Evolutionary conservation across 2,888 invertebrate species (phyloP).

Genomic region (Cantharis nigra): DNA sequence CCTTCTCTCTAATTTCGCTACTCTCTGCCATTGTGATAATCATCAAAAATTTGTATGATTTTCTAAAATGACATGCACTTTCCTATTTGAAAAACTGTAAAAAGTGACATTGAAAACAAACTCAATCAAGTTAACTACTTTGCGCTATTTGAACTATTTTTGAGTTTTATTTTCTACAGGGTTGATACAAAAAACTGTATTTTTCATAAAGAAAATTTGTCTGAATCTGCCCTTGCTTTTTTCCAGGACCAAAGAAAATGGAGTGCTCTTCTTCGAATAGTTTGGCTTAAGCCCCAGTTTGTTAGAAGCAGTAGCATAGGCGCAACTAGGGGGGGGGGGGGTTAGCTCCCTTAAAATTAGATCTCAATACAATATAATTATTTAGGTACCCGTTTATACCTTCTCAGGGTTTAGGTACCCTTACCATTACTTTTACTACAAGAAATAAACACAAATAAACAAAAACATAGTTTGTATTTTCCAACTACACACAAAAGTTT

Average conservation of each 20-base stretch:
- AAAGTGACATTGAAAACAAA: neutral
- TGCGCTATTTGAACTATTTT: neutral
- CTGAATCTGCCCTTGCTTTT: no score
- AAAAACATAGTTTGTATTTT: neutral
- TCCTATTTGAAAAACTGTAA: neutral
- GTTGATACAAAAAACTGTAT: no score
- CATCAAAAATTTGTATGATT: neutral
- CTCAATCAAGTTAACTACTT: neutral
- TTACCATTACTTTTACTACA: neutral
- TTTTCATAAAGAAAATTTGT: neutral
- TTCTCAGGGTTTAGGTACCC: neutral
- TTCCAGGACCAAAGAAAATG: no score
- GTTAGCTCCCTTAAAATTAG: no score
- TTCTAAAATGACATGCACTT: neutral
- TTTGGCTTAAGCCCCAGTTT: no score
- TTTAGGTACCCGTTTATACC: no score
- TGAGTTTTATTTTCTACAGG: no score
- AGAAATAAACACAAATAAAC: neutral
- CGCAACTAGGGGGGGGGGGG: no score
- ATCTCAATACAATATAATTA: no score
- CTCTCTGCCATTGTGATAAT: slow-evolving; percentile 1
- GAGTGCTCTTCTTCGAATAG: no score
- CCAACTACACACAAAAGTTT: neutral
- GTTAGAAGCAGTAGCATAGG: no score
- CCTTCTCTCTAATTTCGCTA: slow-evolving; percentile 60